phyloP scores from a whole-genome alignment of 2,797 vertebrate genomes.

The Bradypodion ventrale region DNA sequence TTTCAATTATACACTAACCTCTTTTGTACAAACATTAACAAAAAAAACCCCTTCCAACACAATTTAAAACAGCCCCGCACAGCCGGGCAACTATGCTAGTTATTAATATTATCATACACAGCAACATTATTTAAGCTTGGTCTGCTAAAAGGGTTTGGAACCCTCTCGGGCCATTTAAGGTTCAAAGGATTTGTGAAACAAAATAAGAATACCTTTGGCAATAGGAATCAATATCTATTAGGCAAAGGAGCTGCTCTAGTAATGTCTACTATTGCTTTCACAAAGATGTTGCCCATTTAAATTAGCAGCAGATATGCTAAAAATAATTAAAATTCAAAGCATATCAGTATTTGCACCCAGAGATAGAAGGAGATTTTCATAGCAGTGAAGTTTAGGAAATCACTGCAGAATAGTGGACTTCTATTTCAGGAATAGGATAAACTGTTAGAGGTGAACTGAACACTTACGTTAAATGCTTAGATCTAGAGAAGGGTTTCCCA shows the following conservation, averaged over 20 bases:
- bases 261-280: neutral
- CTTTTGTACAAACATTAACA: too few species aligned
- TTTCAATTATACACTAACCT: too few species aligned
- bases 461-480: too few species aligned
- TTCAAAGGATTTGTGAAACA: neutral
- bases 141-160: neutral
- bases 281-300: neutral
- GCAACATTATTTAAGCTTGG: neutral
- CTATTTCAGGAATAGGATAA: too few species aligned
- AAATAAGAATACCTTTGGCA: neutral
- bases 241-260: neutral
- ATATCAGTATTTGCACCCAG: neutral
- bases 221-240: neutral
- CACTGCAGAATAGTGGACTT: too few species aligned
- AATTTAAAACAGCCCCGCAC: too few species aligned
- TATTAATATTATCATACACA: neutral
- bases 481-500: too few species aligned
- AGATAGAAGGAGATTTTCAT: neutral
- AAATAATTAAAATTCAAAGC: neutral
- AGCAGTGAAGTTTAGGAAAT: too few species aligned
- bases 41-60: too few species aligned
- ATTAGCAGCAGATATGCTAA: neutral
- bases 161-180: neutral
- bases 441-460: too few species aligned
- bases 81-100: too few species aligned